Conservation (phyloP, 2,113 vertebrate species). For the Numenius arquata region DNA sequence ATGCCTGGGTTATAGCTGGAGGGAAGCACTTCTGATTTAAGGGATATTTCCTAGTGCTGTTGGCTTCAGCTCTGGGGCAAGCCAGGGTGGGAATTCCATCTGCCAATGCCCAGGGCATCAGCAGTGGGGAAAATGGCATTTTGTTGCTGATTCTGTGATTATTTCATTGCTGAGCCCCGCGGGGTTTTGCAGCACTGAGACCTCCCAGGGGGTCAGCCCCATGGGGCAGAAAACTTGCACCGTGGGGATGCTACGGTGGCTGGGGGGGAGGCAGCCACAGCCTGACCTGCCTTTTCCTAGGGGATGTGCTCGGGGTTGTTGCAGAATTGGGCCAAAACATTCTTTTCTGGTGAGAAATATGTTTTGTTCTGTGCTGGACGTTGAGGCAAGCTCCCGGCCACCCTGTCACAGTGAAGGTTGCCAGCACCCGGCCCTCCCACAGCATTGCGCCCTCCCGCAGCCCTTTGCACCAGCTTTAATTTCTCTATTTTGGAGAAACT, state of each 20-base stretch:
- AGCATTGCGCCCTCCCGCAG: background rate
- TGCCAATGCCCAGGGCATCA: background rate
- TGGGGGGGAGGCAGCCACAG: background rate
- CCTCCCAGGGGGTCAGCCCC: fast-evolving
- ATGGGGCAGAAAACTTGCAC: background rate
- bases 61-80: background rate
- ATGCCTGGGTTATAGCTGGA: background rate
- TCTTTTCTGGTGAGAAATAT: conserved; percentile 38
- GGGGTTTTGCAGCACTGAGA: background rate
- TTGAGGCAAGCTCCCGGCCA: background rate
- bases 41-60: background rate
- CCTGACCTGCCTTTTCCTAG: background rate
- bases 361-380: background rate
- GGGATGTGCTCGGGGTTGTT: background rate
- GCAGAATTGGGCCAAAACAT: conserved; percentile 25
- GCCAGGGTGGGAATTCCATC: background rate
- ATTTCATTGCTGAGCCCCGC: background rate
- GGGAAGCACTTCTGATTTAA: background rate
- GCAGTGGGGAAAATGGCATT: fast-evolving
- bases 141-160: background rate
- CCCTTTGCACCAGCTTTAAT: background rate
- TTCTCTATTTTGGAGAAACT: fast-evolving
- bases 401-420: background rate
- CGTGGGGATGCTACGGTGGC: fast-evolving
- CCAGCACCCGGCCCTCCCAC: background rate